Evolutionary conservation across 1,140 invertebrate species (phyloP), one percentile per base, ranked within the genome.

Genomic region (Frieseomelitta varia): DNA sequence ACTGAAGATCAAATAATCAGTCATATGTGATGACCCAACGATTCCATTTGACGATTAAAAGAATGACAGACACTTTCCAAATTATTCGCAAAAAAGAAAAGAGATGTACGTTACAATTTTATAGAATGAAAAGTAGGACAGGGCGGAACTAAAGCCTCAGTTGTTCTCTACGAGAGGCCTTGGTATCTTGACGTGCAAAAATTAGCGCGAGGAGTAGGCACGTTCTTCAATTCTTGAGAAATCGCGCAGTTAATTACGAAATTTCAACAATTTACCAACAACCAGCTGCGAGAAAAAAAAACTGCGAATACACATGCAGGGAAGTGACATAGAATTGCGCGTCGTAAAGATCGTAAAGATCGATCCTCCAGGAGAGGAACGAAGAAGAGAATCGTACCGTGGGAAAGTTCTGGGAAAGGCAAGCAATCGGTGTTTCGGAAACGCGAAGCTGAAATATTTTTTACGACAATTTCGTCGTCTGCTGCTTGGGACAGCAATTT

Each of bases 361-460:
- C 1, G 15, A n/a, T 30, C 30, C 30, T 47, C 14, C 10, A 1
- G 11, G 30, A 19, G 19, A 47, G 24, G 8, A n/a, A n/a, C 39
- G 15, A 17, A 27, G 34, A 21, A 15, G 19, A 17, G 34, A 63
- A 73, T 55, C 21, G n/a, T 75, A 4, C 27, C 11, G 0, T 17
- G 39, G 51, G 67, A 51, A 76, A 76, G 30, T 56, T 17, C 27
- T 56, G 34, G 27, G 15, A 10, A 30, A n/a, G 14, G 17, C 39
- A 65, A 65, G 58, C 71, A 61, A 74, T 65, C 58, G 71, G 21
- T 55, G 79, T 81, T 55, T 75, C 24, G 30, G 8, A 47, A 67
- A 8, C 51, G 80, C 30, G 73, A 55, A 68, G 76, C 80, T 47
- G 63, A 82, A 82, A 82, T 77, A 63, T 68, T 67, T 81, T 81